phyloP scores from a whole-genome alignment of 1,140 invertebrate genomes.

The Halotydeus destructor region DNA sequence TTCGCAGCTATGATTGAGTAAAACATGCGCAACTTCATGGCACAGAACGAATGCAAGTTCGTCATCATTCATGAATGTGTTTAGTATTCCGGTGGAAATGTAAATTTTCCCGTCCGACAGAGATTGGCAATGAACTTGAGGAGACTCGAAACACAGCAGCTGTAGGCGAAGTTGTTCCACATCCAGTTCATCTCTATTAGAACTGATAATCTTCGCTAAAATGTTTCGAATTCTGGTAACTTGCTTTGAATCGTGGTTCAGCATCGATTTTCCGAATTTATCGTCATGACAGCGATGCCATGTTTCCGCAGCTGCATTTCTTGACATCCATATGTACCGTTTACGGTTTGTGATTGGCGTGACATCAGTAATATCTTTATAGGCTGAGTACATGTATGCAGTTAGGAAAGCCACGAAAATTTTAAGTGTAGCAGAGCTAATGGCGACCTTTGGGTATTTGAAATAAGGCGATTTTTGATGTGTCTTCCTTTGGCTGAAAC shows the following conservation, averaged over 20 bases:
- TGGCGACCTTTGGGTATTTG: no score
- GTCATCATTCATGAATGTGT: constrained; percentile 33
- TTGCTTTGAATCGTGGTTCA: constrained; percentile 22
- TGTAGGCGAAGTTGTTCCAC: no score
- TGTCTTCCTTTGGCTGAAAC: no score
- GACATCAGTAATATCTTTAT: no score
- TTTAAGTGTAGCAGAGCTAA: no score
- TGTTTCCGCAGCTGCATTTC: no score
- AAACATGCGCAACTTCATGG: constrained; percentile 42
- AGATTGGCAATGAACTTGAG: no score
- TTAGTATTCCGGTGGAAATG: constrained; percentile 35
- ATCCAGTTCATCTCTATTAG: constrained; percentile 22
- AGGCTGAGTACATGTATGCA: no score
- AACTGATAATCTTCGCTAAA: constrained; percentile 22
- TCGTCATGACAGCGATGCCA: constrained; percentile 30
- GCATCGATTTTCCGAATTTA: constrained; percentile 25
- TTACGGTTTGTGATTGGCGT: constrained; percentile 31
- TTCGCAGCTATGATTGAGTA: constrained; percentile 30
- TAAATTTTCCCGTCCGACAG: constrained; percentile 43
- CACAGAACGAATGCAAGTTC: constrained; percentile 36
- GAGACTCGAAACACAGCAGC: no score
- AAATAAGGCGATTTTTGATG: no score
- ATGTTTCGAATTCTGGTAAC: constrained; percentile 21
- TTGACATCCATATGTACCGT: no score
- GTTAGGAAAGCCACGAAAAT: no score